These are phyloP conservation scores for Megastigmus dorsalis DNA, from an alignment of 2,888 invertebrate species.

Conservation along the genomic window DNA sequence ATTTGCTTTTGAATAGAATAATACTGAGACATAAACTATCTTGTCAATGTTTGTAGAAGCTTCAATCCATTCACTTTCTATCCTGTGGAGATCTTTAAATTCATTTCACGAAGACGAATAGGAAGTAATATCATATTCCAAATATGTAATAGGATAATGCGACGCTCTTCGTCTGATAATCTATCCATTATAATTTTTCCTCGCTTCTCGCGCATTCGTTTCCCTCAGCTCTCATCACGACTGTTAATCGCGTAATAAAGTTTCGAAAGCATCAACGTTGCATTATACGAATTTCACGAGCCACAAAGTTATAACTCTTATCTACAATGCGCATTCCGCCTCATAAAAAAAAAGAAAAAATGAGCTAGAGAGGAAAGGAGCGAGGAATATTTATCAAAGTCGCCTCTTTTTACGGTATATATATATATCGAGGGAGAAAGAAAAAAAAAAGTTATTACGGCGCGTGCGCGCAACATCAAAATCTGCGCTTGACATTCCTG, in stretches of 20 bases:
- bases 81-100: no score
- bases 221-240: conserved; percentile 24
- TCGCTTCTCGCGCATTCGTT: background rate
- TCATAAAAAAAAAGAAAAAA: conserved; percentile 13
- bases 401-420: background rate
- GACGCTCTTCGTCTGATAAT: no score
- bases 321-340: conserved; percentile 42
- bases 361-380: background rate
- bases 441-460: conserved; percentile 25
- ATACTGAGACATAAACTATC: no score
- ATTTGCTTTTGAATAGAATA: no score
- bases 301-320: conserved; percentile 44
- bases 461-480: conserved; percentile 29
- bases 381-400: conserved; percentile 48
- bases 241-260: conserved; percentile 38
- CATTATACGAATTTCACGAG: conserved; percentile 35
- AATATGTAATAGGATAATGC: no score
- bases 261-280: conserved; percentile 17
- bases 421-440: background rate
- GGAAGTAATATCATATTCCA: no score
- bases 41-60: no score
- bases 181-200: no score
- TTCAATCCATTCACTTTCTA: no score
- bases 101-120: no score
- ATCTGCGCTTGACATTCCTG: conserved; percentile 44